These are phyloP conservation scores for Gymnobelideus leadbeateri DNA, from an alignment of 2,113 vertebrate species.

Conservation along the genomic window DNA sequence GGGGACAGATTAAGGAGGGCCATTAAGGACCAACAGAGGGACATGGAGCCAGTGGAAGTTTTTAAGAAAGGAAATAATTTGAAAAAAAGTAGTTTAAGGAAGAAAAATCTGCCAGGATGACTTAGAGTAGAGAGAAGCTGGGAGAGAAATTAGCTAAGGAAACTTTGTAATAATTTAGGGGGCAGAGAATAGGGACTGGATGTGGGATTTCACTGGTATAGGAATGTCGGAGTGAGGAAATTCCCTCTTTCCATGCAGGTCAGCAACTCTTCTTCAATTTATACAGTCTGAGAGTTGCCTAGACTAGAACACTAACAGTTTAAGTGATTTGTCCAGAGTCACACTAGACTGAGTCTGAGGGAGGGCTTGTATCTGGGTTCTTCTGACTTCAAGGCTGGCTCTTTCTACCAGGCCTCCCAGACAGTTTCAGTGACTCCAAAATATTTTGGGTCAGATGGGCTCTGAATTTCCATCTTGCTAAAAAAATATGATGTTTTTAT, in stretches of 20 bases:
- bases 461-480: background rate
- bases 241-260: background rate
- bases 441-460: background rate
- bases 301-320: background rate
- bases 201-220: background rate
- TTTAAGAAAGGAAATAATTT: background rate
- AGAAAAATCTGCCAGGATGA: background rate
- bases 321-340: background rate
- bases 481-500: background rate
- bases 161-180: slow-evolving; percentile 36
- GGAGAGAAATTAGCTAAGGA: background rate
- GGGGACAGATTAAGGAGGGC: slow-evolving; percentile 57
- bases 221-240: background rate
- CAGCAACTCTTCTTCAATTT: background rate
- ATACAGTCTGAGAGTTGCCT: background rate
- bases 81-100: slow-evolving; percentile 40
- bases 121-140: background rate
- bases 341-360: background rate
- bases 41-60: slow-evolving; percentile 33
- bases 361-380: background rate
- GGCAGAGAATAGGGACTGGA: background rate
- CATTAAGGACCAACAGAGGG: slow-evolving; percentile 54
- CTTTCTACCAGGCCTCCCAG: background rate
- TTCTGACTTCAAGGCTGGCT: background rate
- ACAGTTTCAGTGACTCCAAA: background rate